Base-by-base conservation (phyloP, 2,888 invertebrate species). In the Acronicta psi region DNA sequence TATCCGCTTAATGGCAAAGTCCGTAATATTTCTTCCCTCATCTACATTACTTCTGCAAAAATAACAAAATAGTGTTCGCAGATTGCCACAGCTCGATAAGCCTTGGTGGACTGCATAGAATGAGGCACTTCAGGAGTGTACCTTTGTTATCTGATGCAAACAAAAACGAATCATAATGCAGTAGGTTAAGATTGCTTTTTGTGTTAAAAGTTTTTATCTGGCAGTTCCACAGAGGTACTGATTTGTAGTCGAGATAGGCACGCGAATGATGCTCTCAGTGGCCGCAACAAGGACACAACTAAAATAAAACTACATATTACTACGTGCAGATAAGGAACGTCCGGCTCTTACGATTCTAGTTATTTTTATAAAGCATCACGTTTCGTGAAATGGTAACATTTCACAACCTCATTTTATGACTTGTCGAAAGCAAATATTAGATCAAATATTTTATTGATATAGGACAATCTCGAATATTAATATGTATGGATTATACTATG, bases 11-110 rank as follows among this genome's bases (percentile, higher is more conserved):
- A 90, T 90, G 86, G 88, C 85, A 81, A 82, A 83, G 79, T 72
- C 77, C 51, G 85, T 83, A 85, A 89, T 90, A 91, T 88, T 90
- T 89, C 87, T 89, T 85, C 82, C 82, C 82, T 88, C 87, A 88
- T 92, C 88, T 89, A 86, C 90, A 90, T 90, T 87, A 90, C 87
- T 89, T 87, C 87, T 88, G 89, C 88, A 90, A 91, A 91, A 91
- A 91, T 90, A 90, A 91, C 89, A 87, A 89, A 90, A 90, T 88
- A 88, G 87, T 88, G 82, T 84, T 85, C 86, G 81, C 82, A 84
- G 90, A 90, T 91, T 81, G 87, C 88, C 79, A 82, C 77, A 81
- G 72, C 77, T 77, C 79, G 92, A 92, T 93, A 92, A 88, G 82
- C 79, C 80, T 73, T 74, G 76, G 79, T 75, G 72, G 79, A 84